Conservation (phyloP, 2,888 invertebrate genomes). For the Fragum fragum region DNA sequence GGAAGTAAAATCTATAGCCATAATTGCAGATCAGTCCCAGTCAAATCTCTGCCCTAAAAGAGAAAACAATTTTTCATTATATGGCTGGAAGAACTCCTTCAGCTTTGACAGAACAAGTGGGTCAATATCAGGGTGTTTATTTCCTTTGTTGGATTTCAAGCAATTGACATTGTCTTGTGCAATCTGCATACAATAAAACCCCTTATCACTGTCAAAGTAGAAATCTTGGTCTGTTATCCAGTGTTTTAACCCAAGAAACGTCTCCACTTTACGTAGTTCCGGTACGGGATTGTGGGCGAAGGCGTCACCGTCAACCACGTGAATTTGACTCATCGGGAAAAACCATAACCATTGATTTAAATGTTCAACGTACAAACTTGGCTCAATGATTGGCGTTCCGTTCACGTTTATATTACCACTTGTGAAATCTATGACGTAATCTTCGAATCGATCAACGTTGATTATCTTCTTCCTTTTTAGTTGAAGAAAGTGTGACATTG, state of each 20-base stretch:
- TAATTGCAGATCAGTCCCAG: background rate
- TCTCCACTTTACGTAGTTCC: slow-evolving; percentile 69
- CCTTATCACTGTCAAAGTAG: slow-evolving; percentile 98
- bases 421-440: background rate
- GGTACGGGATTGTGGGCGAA: slow-evolving; percentile 69
- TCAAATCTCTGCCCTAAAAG: background rate
- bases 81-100: slow-evolving; percentile 70
- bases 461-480: slow-evolving; percentile 1
- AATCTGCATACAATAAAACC: slow-evolving; percentile 93
- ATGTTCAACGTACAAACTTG: slow-evolving; percentile 15
- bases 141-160: slow-evolving; percentile 94
- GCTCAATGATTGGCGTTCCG: slow-evolving; percentile 7
- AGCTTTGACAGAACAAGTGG: slow-evolving; percentile 88
- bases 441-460: slow-evolving; percentile 1
- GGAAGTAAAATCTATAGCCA: too few relatives aligned
- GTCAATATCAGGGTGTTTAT: slow-evolving; percentile 95
- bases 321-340: slow-evolving; percentile 88
- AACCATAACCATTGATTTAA: background rate
- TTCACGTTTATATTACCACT: slow-evolving; percentile 6
- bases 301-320: slow-evolving; percentile 92
- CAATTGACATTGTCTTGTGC: slow-evolving; percentile 91
- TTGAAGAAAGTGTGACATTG: slow-evolving; percentile 16
- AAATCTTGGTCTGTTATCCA: slow-evolving; percentile 90
- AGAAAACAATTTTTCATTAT: slow-evolving; percentile 49
- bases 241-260: slow-evolving; percentile 71